Percentiles rank a stretch among this genome's conserved stretches.
phyloP scores from a whole-genome alignment of 2,888 invertebrate species.

The Epirrita christyi region DNA sequence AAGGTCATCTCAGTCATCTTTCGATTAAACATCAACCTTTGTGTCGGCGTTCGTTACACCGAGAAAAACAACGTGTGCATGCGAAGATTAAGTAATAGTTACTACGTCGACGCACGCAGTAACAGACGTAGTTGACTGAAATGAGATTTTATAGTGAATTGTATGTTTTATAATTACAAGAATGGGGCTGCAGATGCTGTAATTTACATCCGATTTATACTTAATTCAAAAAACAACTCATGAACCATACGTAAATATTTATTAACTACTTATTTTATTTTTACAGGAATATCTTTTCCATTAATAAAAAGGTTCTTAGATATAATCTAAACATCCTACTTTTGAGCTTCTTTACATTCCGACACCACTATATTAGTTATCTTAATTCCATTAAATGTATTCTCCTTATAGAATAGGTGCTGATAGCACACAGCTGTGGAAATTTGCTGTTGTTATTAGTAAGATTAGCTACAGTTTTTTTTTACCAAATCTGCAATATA shows the following conservation, averaged over 20 bases:
- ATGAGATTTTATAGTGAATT: too few species aligned
- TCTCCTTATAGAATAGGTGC: conserved; percentile 4
- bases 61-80: too few species aligned
- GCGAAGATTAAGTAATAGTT: too few species aligned
- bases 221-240: background rate
- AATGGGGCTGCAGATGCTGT: background rate
- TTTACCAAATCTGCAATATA: background rate
- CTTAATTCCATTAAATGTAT: conserved; percentile 12
- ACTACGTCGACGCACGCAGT: too few species aligned
- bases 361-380: conserved; percentile 12
- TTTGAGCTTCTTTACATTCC: conserved; percentile 24
- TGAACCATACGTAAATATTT: background rate
- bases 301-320: conserved; percentile 20
- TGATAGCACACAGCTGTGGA: conserved; percentile 17
- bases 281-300: conserved; percentile 7
- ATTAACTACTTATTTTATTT: too few species aligned
- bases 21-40: too few species aligned
- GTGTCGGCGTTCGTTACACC: too few species aligned
- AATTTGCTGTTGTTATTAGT: conserved; percentile 6
- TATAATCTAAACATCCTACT: conserved; percentile 22
- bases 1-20: too few species aligned
- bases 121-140: too few species aligned
- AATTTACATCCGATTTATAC: background rate
- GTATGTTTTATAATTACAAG: too few species aligned
- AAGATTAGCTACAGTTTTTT: background rate